These are phyloP conservation scores for Eulithis prunata DNA, from an alignment of 2,888 invertebrate genomes.

Conservation along the genomic window DNA sequence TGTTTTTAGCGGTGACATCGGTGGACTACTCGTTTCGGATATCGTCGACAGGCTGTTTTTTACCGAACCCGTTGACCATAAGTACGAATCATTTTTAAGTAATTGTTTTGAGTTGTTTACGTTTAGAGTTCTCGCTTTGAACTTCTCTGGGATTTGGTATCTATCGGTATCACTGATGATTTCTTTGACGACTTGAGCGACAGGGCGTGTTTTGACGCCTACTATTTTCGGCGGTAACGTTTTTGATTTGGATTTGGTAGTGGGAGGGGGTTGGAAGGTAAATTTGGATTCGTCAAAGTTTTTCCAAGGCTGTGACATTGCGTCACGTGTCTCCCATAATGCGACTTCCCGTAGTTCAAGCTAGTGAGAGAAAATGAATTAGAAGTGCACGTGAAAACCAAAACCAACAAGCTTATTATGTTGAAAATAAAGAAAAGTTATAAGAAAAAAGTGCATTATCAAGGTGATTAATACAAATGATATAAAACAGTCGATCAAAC, in stretches of 20 bases:
- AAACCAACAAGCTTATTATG: constrained; percentile 29
- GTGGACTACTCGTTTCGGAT: constrained; percentile 65
- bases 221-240: constrained; percentile 23
- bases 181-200: constrained; percentile 65
- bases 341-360: constrained; percentile 73
- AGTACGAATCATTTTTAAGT: constrained; percentile 66
- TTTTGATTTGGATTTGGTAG: constrained; percentile 40
- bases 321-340: constrained; percentile 60
- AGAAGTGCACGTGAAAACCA: constrained; percentile 46
- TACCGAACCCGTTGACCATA: constrained; percentile 59
- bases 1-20: constrained; percentile 49
- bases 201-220: constrained; percentile 48
- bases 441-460: not conserved
- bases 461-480: too few relatives aligned
- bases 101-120: constrained; percentile 50
- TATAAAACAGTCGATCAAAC: too few relatives aligned
- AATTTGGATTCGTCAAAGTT: constrained; percentile 69
- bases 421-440: not conserved
- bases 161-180: constrained; percentile 63
- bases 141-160: constrained; percentile 64
- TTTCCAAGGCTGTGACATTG: constrained; percentile 66
- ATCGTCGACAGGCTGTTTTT: constrained; percentile 67
- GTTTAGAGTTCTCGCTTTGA: constrained; percentile 54
- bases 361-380: constrained; percentile 66
- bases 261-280: constrained; percentile 60